phyloP scores from a whole-genome alignment of 2,797 vertebrate species.

The Microhierax caerulescens region DNA sequence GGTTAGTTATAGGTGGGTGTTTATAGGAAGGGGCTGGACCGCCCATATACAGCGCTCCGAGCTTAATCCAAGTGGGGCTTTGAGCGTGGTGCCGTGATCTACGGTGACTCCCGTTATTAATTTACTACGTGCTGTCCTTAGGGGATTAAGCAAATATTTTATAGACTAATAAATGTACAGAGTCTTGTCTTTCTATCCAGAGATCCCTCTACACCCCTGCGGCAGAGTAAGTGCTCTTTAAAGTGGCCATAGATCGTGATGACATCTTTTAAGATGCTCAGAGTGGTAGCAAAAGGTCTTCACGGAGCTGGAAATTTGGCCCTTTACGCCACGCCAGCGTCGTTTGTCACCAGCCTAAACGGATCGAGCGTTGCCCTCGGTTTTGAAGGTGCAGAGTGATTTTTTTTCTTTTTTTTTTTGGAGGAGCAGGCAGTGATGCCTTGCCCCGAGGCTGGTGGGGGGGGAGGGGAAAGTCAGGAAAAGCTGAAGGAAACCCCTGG shows the following conservation, averaged over 20 bases:
- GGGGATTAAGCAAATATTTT: not conserved
- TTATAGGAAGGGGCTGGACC: not conserved
- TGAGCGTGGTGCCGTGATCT: not conserved
- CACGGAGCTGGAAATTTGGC: not conserved
- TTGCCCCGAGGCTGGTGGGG: not conserved
- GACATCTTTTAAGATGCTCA: fast-evolving
- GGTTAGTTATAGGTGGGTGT: not conserved
- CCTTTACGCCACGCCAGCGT: fast-evolving
- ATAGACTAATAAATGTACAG: not conserved
- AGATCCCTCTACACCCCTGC: not conserved
- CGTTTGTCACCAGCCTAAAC: fast-evolving
- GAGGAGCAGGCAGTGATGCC: not conserved
- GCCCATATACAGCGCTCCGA: not conserved
- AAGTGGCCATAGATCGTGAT: not conserved
- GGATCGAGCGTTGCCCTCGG: fast-evolving
- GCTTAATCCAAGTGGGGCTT: not conserved
- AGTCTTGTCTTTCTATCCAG: not conserved
- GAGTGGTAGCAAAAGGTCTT: not conserved
- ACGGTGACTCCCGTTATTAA: fast-evolving
- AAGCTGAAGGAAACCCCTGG: not conserved
- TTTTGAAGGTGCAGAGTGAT: not conserved
- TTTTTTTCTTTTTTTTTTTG: no score
- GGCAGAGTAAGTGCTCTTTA: fast-evolving
- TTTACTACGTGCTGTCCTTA: not conserved
- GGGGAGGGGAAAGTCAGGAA: no score